Base-by-base conservation (phyloP, 2,113 vertebrate species). In the Poeciliopsis turrubarensis region DNA sequence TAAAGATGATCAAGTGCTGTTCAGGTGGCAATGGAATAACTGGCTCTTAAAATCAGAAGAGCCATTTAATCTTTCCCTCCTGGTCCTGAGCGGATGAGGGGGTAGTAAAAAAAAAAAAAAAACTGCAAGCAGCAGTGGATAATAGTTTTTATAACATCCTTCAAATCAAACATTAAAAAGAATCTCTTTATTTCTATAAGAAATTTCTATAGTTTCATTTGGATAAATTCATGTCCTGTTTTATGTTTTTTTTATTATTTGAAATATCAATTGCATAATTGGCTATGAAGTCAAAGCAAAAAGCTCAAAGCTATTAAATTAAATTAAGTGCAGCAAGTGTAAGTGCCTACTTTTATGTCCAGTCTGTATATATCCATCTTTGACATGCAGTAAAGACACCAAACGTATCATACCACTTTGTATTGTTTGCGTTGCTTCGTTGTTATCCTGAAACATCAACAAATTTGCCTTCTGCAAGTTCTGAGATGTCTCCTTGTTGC, bases 251-350 rank as follows among this genome's bases (percentile, higher is more conserved):
- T 6, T 37, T 29, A 29, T 10, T 2, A 37, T 10, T 10, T 37
- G 11, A 37, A 27, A 62, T 62, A 5, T 29, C 1, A 62, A 12
- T 29, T 6, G 14, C 7, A 19, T 32, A n/a, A 63, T 65, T 13
- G 32, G 60, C 60, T 34, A 31, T 64, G 12, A 82, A 71, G 51
- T 6, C 22, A 75, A 44, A 68, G 30, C 37, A 61, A 61, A 44
- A 2, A n/a, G 41, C 15, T 19, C 31, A 66, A 34, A 41, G 4
- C 31, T 37, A 15, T 31, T 30, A 4, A 73, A 57, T 54, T 19
- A 27, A 62, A 17, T 30, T 2, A 31, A 7, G 14, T 2, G 26
- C 13, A 61, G 44, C 44, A 5, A 57, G 51, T 31, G 17, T 15
- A 62, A 62, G 4, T 63, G 26, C 13, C 12, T 12, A 26, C 12